Conservation (phyloP, 1,140 invertebrate species). For the Ruditapes philippinarum region DNA sequence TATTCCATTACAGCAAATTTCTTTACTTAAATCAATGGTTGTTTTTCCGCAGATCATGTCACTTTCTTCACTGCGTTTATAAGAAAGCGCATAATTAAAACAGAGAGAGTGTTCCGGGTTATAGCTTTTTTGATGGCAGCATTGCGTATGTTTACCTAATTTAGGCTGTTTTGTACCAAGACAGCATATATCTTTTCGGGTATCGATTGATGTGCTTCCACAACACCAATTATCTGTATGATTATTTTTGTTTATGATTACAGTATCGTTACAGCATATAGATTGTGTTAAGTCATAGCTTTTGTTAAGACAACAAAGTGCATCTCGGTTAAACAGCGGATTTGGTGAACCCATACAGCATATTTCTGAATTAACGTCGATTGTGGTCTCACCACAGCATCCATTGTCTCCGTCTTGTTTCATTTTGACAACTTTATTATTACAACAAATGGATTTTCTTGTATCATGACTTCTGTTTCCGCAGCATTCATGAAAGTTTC, state of each 20-base stretch:
- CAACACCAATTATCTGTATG: conserved; percentile 46
- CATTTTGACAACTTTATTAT: neutral
- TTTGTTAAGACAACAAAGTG: conserved; percentile 25
- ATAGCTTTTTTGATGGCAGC: conserved; percentile 24
- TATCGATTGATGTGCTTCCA: conserved; percentile 23
- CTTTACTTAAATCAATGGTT: neutral
- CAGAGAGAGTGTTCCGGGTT: neutral
- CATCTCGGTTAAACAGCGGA: neutral
- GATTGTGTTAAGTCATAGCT: neutral
- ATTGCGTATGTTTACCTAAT: conserved; percentile 21
- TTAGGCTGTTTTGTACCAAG: neutral
- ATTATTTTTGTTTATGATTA: neutral
- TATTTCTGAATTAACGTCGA: conserved; percentile 8
- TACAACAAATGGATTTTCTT: neutral
- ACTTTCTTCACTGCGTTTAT: conserved; percentile 7
- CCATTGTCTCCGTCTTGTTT: conserved; percentile 1
- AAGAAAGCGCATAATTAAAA: no score
- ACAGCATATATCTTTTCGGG: conserved; percentile 28
- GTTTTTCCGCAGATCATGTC: neutral
- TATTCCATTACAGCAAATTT: conserved; percentile 40
- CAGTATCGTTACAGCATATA: conserved; percentile 30
- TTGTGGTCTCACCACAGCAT: conserved; percentile 31
- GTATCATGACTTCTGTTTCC: conserved; percentile 13
- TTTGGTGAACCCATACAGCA: conserved; percentile 22
- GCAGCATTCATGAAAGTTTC: conserved; percentile 11